phyloP scores from a whole-genome alignment of 2,113 vertebrate species.

The Butorides virescens region DNA sequence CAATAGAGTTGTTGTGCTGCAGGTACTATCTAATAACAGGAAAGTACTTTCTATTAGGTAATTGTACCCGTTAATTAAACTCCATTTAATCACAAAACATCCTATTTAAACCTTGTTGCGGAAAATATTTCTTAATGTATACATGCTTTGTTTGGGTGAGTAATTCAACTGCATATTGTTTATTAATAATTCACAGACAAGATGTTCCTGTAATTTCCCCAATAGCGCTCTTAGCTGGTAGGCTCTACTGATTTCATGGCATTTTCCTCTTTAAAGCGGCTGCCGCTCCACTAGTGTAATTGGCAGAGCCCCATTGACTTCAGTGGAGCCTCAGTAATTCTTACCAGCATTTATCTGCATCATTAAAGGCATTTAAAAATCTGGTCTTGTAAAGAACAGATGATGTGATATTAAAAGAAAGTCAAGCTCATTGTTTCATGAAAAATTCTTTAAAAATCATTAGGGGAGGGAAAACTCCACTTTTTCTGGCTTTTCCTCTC shows the following conservation, averaged over 20 bases:
- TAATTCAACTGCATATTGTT: neutral
- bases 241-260: neutral
- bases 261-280: neutral
- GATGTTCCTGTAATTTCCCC: neutral
- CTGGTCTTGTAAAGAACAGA: neutral
- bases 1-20: neutral
- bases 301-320: neutral
- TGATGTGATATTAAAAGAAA: neutral
- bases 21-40: neutral
- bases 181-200: neutral
- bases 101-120: neutral
- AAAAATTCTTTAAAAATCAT: neutral
- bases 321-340: neutral
- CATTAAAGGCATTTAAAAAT: neutral
- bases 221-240: neutral
- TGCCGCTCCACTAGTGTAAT: neutral
- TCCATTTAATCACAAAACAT: neutral
- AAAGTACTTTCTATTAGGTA: neutral
- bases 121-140: neutral
- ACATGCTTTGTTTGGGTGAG: neutral
- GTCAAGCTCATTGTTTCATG: neutral
- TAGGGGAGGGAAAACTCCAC: neutral
- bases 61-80: constrained; percentile 18
- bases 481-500: neutral
- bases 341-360: neutral